A percentile compares a stretch with the other conserved stretches of the same genome.
Evolutionary conservation across 2,888 invertebrate genomes (phyloP).

Genomic region (Melolontha melolontha): DNA sequence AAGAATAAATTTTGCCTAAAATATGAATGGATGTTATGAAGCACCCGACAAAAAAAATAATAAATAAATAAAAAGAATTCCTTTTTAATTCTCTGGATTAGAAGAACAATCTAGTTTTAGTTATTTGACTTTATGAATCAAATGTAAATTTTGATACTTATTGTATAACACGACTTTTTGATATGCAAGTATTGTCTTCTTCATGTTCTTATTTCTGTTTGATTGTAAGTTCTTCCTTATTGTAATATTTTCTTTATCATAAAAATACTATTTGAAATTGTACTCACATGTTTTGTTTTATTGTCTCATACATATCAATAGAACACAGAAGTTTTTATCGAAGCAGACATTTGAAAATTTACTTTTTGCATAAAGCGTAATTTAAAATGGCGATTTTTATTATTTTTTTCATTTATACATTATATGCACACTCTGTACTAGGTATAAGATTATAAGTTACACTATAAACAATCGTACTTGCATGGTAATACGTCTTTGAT

Average conservation of each 20-base stretch:
- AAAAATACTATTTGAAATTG: conserved; percentile 34
- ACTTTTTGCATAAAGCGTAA: too few species aligned
- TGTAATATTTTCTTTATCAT: conserved; percentile 34
- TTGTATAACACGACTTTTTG: conserved; percentile 24
- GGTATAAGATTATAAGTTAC: too few species aligned
- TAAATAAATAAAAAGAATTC: too few species aligned
- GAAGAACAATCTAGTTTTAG: conserved; percentile 19
- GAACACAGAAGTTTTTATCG: conserved; percentile 22
- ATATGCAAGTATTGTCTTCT: conserved; percentile 31
- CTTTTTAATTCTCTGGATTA: background rate
- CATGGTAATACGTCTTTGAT: too few species aligned
- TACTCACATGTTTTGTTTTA: conserved; percentile 32
- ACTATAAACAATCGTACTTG: too few species aligned
- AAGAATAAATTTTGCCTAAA: conserved; percentile 11
- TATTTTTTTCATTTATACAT: too few species aligned
- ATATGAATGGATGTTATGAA: background rate
- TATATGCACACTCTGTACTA: too few species aligned
- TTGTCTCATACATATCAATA: conserved; percentile 28
- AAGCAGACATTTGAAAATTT: conserved; percentile 32
- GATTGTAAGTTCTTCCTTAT: conserved; percentile 37
- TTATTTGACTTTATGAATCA: background rate
- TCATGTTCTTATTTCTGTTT: conserved; percentile 37
- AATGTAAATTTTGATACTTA: conserved; percentile 10
- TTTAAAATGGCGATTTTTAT: too few species aligned
- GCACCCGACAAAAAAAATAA: background rate